Percentiles rank a stretch among this genome's conserved stretches.
Evolutionary conservation across 2,888 invertebrate species (phyloP).

Genomic region (Kuschelorhynchus macadamiae): DNA sequence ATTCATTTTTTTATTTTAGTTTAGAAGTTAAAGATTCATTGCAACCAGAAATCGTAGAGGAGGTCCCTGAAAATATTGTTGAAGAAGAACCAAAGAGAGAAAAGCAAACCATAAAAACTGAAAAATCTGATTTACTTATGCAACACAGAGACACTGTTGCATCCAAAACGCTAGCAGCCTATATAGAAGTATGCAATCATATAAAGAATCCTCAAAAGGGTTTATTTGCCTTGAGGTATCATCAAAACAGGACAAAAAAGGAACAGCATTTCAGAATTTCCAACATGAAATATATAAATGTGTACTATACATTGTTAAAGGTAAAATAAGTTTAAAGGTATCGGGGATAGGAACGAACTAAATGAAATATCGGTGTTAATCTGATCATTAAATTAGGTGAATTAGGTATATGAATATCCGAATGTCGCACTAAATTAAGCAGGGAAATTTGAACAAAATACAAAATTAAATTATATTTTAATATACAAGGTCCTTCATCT

Average conservation of each 20-base stretch:
- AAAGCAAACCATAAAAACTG: slow-evolving; percentile 55
- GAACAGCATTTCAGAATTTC: slow-evolving; percentile 48
- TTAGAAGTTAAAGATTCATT: slow-evolving; percentile 52
- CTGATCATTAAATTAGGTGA: too few relatives aligned
- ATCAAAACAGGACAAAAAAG: slow-evolving; percentile 66
- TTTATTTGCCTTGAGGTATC: slow-evolving; percentile 70
- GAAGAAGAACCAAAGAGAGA: slow-evolving; percentile 49
- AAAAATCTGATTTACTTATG: slow-evolving; percentile 65
- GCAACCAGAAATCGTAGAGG: slow-evolving; percentile 62
- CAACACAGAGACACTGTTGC: slow-evolving; percentile 72
- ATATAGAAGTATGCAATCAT: slow-evolving; percentile 78
- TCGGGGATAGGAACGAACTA: too few relatives aligned
- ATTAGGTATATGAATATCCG: too few relatives aligned
- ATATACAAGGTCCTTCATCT: too few relatives aligned
- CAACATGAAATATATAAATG: slow-evolving; percentile 69
- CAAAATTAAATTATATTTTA: too few relatives aligned
- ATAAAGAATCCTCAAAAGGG: slow-evolving; percentile 73
- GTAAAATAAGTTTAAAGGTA: too few relatives aligned
- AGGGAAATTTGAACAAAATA: too few relatives aligned
- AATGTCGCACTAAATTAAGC: too few relatives aligned
- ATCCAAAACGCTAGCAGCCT: slow-evolving; percentile 74
- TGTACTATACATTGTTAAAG: slow-evolving; percentile 81
- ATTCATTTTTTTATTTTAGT: slow-evolving; percentile 23
- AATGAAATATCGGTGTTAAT: too few relatives aligned
- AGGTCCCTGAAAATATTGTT: slow-evolving; percentile 49